phyloP scores from a whole-genome alignment of 2,888 invertebrate species.

The Pterostichus madidus region DNA sequence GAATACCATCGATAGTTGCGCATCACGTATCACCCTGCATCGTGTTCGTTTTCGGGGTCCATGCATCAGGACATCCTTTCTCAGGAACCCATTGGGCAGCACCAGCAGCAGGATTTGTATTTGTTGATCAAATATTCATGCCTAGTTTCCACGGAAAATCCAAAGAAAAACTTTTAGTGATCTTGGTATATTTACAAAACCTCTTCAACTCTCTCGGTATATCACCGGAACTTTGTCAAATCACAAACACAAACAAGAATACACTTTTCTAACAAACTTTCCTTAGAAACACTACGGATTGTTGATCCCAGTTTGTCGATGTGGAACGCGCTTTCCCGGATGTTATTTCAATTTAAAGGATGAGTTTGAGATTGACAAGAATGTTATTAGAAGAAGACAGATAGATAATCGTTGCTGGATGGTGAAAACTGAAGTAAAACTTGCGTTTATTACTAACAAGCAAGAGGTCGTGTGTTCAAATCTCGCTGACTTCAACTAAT shows the following conservation, averaged over 20 bases:
- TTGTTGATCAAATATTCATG: slow-evolving; percentile 53
- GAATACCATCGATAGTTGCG: slow-evolving; percentile 12
- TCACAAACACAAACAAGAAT: slow-evolving; percentile 52
- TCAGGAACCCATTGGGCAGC: background rate
- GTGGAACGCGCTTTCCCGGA: slow-evolving; percentile 18
- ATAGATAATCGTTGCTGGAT: too few relatives aligned
- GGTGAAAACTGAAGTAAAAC: too few relatives aligned
- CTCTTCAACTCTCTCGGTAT: background rate
- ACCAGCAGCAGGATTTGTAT: background rate
- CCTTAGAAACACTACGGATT: slow-evolving; percentile 18
- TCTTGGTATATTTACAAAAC: slow-evolving; percentile 38
- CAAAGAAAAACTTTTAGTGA: slow-evolving; percentile 20
- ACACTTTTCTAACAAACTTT: slow-evolving; percentile 55
- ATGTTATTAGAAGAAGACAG: too few relatives aligned
- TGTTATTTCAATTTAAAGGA: slow-evolving; percentile 24
- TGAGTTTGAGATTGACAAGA: too few relatives aligned
- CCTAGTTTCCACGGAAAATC: slow-evolving; percentile 42
- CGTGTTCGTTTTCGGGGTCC: slow-evolving; percentile 13
- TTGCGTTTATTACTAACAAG: too few relatives aligned
- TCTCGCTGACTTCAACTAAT: too few relatives aligned
- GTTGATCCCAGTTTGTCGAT: slow-evolving; percentile 12
- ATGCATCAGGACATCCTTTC: slow-evolving; percentile 22
- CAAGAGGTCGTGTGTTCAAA: too few relatives aligned
- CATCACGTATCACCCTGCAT: slow-evolving; percentile 10
- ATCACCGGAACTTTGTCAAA: slow-evolving; percentile 48